A percentile compares a stretch with the other conserved stretches of the same genome.
phyloP scores from a whole-genome alignment of 2,888 invertebrate genomes.

The Leptopilina syphax region DNA sequence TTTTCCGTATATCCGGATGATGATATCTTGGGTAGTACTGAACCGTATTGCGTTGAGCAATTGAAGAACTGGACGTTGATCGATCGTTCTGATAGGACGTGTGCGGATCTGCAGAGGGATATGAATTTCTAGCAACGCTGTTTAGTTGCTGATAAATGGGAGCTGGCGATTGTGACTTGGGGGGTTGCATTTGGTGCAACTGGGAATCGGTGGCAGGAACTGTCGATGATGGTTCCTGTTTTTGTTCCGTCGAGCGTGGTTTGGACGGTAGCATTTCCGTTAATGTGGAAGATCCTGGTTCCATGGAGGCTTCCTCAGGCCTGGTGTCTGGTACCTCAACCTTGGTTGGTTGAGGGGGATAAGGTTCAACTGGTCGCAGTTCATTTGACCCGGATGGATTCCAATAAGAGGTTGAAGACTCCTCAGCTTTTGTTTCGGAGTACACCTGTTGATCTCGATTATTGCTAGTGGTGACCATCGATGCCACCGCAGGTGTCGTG shows the following conservation, averaged over 20 bases:
- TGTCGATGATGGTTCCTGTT: slow-evolving; percentile 48
- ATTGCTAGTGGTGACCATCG: slow-evolving; percentile 46
- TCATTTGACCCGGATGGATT: slow-evolving; percentile 61
- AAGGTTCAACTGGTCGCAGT: slow-evolving; percentile 68
- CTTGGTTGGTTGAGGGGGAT: slow-evolving; percentile 72
- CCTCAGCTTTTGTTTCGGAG: slow-evolving; percentile 51
- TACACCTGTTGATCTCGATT: slow-evolving; percentile 44
- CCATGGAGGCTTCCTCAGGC: slow-evolving; percentile 63
- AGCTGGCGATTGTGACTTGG: slow-evolving; percentile 64
- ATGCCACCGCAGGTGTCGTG: slow-evolving; percentile 47
- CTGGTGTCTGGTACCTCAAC: slow-evolving; percentile 73
- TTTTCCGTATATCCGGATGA: slow-evolving; percentile 73
- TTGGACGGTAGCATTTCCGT: slow-evolving; percentile 72
- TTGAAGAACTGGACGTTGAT: slow-evolving; percentile 54
- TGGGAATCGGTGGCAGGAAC: slow-evolving; percentile 50
- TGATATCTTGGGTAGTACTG: slow-evolving; percentile 74
- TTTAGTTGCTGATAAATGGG: slow-evolving; percentile 71
- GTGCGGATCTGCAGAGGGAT: slow-evolving; percentile 60
- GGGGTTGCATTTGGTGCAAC: slow-evolving; percentile 65
- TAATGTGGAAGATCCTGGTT: slow-evolving; percentile 62
- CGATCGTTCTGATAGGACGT: slow-evolving; percentile 51
- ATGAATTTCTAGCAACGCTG: slow-evolving; percentile 64
- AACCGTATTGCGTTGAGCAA: slow-evolving; percentile 63
- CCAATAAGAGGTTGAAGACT: slow-evolving; percentile 65
- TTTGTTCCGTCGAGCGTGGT: slow-evolving; percentile 55